Conservation (phyloP, 2,113 vertebrate species). For the Erythrocebus patas region DNA sequence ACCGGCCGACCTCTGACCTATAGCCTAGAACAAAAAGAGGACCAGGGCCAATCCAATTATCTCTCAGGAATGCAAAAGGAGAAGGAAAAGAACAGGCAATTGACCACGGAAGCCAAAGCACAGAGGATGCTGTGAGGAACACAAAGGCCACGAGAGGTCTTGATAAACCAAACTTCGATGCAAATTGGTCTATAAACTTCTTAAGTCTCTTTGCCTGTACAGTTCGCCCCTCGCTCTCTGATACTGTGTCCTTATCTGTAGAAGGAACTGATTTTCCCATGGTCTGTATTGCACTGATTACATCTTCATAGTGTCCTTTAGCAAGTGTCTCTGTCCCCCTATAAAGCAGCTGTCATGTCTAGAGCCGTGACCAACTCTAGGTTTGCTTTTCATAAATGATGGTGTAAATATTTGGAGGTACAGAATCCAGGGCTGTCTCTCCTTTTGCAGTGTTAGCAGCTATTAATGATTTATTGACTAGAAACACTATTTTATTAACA, state of each 20-base stretch:
- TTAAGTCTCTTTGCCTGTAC: background rate
- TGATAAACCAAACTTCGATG: background rate
- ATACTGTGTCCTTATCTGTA: background rate
- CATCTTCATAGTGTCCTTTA: background rate
- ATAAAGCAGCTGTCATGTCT: background rate
- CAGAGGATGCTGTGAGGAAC: background rate
- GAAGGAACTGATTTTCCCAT: background rate
- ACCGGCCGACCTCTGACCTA: background rate
- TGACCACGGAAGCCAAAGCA: background rate
- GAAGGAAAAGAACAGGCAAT: background rate
- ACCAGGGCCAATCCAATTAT: background rate
- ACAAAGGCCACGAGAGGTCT: background rate
- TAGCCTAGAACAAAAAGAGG: background rate
- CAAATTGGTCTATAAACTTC: background rate
- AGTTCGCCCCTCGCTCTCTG: too few relatives aligned
- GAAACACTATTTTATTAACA: background rate
- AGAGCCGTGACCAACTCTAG: background rate
- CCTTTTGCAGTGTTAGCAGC: background rate
- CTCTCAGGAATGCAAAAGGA: background rate
- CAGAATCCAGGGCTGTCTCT: rapidly evolving
- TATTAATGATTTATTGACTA: too few relatives aligned
- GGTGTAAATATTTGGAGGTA: background rate
- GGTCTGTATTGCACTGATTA: too few relatives aligned
- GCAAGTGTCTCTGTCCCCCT: background rate
- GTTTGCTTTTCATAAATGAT: background rate